Percentiles rank a stretch among this genome's conserved stretches.
Evolutionary conservation across 2,797 vertebrate genomes (phyloP).

Genomic region (Muraenolepis orangiensis): DNA sequence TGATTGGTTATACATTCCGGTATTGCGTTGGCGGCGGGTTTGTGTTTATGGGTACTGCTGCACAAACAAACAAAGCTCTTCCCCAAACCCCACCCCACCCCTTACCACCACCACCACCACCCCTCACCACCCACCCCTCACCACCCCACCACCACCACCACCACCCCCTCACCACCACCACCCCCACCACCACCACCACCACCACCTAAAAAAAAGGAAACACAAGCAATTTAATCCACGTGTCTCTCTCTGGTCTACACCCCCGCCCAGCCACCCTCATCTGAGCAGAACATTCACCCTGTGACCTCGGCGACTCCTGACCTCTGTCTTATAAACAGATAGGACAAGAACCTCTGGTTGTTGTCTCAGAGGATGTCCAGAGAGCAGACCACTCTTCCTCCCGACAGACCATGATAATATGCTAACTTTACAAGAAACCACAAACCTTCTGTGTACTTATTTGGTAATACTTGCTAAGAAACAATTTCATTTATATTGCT

Average conservation of each 20-base stretch:
- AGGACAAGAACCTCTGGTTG: conserved; percentile 24
- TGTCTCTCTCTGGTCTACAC: conserved; percentile 6
- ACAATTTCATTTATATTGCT: not conserved
- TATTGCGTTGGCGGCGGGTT: not conserved
- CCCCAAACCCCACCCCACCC: not conserved
- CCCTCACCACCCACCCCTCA: too few relatives aligned
- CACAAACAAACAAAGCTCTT: not conserved
- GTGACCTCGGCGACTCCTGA: conserved; percentile 31
- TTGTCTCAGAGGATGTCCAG: conserved; percentile 12
- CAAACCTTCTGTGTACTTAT: not conserved
- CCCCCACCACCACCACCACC: not conserved
- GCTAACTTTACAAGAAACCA: not conserved
- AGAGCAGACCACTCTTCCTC: not conserved
- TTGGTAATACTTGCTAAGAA: not conserved
- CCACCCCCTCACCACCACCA: not conserved
- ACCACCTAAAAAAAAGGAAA: conserved; percentile 15
- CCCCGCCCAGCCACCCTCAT: conserved; percentile 11
- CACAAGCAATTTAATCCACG: conserved; percentile 29
- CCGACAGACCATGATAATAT: not conserved
- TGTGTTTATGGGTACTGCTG: not conserved
- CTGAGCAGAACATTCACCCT: conserved; percentile 31
- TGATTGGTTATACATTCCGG: not conserved
- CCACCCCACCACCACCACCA: not conserved
- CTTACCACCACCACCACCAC: not conserved
- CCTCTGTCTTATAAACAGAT: conserved; percentile 38